Percentiles rank a stretch among this genome's conserved stretches.
phyloP scores from a whole-genome alignment of 2,888 invertebrate genomes.

The Globia sparganii region DNA sequence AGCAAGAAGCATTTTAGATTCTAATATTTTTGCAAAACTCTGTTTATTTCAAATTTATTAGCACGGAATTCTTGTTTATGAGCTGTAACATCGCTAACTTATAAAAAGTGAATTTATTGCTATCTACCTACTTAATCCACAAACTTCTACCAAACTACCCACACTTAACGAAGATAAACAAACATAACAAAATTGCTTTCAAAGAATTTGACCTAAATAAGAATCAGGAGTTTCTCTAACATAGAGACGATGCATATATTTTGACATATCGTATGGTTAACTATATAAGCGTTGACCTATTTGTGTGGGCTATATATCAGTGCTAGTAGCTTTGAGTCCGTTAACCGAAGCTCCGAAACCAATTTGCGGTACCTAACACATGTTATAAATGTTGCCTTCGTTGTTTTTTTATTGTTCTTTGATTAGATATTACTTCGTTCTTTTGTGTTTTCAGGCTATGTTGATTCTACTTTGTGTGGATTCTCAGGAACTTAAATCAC shows the following conservation, averaged over 20 bases:
- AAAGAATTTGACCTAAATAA: constrained; percentile 50
- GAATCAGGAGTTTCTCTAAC: constrained; percentile 30
- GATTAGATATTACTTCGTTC: neutral
- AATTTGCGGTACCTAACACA: constrained; percentile 42
- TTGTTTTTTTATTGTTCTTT: constrained; percentile 2
- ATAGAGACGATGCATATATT: constrained; percentile 32
- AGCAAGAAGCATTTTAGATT: neutral
- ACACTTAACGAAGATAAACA: constrained; percentile 24
- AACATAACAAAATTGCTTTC: constrained; percentile 45
- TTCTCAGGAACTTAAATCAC: neutral
- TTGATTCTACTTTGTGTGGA: neutral
- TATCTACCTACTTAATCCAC: constrained; percentile 11
- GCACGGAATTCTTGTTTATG: neutral
- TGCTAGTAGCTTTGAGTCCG: constrained; percentile 35
- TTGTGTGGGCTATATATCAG: constrained; percentile 38
- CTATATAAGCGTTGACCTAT: constrained; percentile 48
- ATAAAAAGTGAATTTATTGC: constrained; percentile 3
- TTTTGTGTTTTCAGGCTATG: neutral
- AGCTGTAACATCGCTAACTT: neutral
- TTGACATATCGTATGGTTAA: constrained; percentile 35
- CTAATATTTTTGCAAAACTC: neutral
- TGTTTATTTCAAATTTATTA: neutral
- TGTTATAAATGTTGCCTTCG: constrained; percentile 38
- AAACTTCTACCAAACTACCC: constrained; percentile 20
- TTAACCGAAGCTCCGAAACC: constrained; percentile 45